A percentile compares a stretch with the other conserved stretches of the same genome.
These are phyloP conservation scores for Chirona hameri DNA, from an alignment of 2,888 invertebrate species.

Conservation along the genomic window DNA sequence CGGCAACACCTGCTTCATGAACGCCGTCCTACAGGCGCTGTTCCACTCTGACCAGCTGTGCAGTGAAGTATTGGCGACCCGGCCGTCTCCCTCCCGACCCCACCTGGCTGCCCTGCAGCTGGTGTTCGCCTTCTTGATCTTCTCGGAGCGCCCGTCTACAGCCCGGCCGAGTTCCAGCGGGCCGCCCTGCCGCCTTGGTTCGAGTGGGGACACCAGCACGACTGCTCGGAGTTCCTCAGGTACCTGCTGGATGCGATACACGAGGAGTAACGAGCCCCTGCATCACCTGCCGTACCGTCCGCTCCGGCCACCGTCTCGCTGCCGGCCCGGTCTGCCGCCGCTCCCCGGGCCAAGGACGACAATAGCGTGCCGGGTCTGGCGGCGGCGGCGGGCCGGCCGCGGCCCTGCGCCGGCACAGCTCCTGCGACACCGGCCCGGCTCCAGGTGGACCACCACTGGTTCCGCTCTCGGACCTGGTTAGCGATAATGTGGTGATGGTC, in stretches of 20 bases:
- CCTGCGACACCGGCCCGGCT: not conserved
- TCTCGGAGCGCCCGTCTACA: conserved; percentile 46
- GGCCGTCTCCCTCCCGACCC: not conserved
- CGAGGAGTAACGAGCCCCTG: conserved; percentile 35
- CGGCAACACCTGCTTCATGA: conserved; percentile 39
- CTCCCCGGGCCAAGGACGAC: too few relatives aligned
- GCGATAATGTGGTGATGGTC: too few relatives aligned
- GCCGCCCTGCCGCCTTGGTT: conserved; percentile 74
- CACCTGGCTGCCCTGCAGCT: conserved; percentile 54
- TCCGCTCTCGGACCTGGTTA: too few relatives aligned
- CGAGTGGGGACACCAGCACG: conserved; percentile 70
- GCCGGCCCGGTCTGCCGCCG: too few relatives aligned
- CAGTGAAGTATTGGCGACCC: not conserved
- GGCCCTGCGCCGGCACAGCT: not conserved
- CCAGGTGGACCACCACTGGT: too few relatives aligned
- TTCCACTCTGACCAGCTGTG: conserved; percentile 36
- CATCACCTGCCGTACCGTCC: too few relatives aligned
- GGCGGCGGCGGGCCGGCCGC: not conserved
- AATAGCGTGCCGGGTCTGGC: too few relatives aligned
- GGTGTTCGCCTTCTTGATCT: conserved; percentile 59
- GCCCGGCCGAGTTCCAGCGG: conserved; percentile 67
- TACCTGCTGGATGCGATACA: conserved; percentile 38
- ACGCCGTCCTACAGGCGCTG: conserved; percentile 38
- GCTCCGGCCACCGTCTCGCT: too few relatives aligned
- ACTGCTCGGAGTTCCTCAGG: conserved; percentile 39